phyloP scores from a whole-genome alignment of 2,797 vertebrate genomes.

The Parauchenoglanis punctatus region DNA sequence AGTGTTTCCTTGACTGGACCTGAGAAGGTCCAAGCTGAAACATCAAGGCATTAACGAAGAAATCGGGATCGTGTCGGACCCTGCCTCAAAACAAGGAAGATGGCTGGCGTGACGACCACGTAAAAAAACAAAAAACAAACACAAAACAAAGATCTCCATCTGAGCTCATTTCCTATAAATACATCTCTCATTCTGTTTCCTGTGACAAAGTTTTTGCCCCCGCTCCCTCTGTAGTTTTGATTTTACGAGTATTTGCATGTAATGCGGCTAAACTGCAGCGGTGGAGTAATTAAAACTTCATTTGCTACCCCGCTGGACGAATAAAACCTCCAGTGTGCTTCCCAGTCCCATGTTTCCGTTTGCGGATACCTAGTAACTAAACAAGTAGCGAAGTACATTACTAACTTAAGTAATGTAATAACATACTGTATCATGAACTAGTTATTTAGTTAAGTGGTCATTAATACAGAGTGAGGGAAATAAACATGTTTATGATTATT shows the following conservation, averaged over 20 bases:
- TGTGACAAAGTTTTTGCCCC: not conserved
- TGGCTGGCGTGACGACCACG: not conserved
- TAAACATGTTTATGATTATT: not conserved
- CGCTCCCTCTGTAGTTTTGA: not conserved
- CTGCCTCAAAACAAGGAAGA: not conserved
- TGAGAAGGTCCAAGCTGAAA: not conserved
- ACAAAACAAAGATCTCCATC: not conserved
- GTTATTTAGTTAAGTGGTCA: not conserved
- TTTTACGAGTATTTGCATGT: not conserved
- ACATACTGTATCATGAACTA: not conserved
- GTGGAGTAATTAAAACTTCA: not conserved
- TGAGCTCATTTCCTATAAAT: not conserved
- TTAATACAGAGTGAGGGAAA: constrained; percentile 3
- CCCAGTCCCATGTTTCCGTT: not conserved
- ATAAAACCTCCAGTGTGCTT: not conserved
- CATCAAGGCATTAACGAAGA: not conserved
- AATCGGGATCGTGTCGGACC: not conserved
- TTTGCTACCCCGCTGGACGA: too few species aligned
- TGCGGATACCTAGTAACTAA: not conserved
- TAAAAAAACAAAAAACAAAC: not conserved
- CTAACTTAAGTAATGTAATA: not conserved
- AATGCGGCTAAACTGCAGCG: not conserved
- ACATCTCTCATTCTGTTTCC: not conserved
- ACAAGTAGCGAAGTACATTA: not conserved
- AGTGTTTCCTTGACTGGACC: not conserved